Conservation (phyloP, 2,888 invertebrate species). For the Cyaniris semiargus region DNA sequence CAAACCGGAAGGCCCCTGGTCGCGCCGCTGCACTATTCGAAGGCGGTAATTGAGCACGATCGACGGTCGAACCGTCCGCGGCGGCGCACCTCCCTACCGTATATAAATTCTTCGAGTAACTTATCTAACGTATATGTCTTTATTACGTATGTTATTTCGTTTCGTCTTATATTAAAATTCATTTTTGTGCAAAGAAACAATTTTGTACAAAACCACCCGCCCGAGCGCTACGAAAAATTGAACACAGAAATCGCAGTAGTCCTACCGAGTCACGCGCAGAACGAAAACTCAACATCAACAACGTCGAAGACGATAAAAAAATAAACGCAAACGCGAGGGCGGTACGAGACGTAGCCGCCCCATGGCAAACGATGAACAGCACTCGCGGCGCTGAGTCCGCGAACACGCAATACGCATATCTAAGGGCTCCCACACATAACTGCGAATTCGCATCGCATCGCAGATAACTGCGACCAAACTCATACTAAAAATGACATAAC, state of each 20-base stretch:
- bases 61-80: slow-evolving; percentile 46
- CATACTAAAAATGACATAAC: too few species aligned
- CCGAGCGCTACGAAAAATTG: slow-evolving; percentile 40
- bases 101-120: slow-evolving; percentile 75
- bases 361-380: slow-evolving; percentile 23
- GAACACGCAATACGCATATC: slow-evolving; percentile 61
- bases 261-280: slow-evolving; percentile 27
- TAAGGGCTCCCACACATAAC: slow-evolving; percentile 36
- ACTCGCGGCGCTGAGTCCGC: slow-evolving; percentile 45
- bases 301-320: slow-evolving; percentile 48
- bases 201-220: slow-evolving; percentile 55
- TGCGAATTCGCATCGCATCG: too few species aligned
- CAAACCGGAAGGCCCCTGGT: not conserved
- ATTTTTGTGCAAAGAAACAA: slow-evolving; percentile 70
- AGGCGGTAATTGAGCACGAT: slow-evolving; percentile 44
- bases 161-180: slow-evolving; percentile 65
- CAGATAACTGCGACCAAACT: too few species aligned
- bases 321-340: slow-evolving; percentile 37
- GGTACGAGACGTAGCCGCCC: slow-evolving; percentile 24
- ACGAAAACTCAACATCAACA: slow-evolving; percentile 43
- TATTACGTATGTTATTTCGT: slow-evolving; percentile 80
- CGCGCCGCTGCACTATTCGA: slow-evolving; percentile 46
- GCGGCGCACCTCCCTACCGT: slow-evolving; percentile 45
- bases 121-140: slow-evolving; percentile 80
- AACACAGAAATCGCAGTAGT: slow-evolving; percentile 34